Evolutionary conservation across 2,888 invertebrate genomes (phyloP), one percentile per base, ranked within the genome.

Genomic region (Drosophila lutescens): DNA sequence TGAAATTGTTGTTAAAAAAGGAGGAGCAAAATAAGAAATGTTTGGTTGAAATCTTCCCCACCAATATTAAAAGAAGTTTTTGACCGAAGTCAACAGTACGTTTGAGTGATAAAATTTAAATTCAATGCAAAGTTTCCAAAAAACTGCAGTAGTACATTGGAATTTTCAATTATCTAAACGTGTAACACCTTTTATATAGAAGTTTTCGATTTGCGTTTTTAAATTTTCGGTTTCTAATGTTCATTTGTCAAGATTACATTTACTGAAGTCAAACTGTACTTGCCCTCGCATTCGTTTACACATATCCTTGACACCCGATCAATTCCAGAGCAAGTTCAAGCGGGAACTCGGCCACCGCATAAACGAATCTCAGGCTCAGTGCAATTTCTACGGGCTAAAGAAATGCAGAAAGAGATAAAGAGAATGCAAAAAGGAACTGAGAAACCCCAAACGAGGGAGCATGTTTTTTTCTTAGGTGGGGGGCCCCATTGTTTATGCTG

Each of bases 401-500:
- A 17, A 49, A 17, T 10, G n/a, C n/a, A 15, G 44, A 70, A 72
- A 71, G 38, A 58, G 53, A 15, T 41, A 70, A 72, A 71, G 38
- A 58, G 53, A 40, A n/a, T 20, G 36, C 36, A 34, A 38, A 34
- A 32, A 9, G 4, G 13, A 53, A 23, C 26, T 53, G 54, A 57
- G 57, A 57, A 23, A 53, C 57, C 57, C 38, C 50, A 63, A 62
- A 63, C 47, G 60, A 57, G 32, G 47, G n/a, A 26, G 20, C 13
- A 36, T 40, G 30, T 23, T 58, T 59, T 36, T 47, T 78, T 43
- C 66, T 70, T 41, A 5, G 12, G 53, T 46, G 53, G 53, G 53
- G 46, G 41, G 20, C 10, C 32, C 47, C 43, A 82, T 81, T 88
- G 85, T 86, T 78, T 87, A 87, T 82, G 70, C 69, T 79, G 66